Evolutionary conservation across 1,140 invertebrate species (phyloP).

Genomic region (Drosophila elegans): DNA sequence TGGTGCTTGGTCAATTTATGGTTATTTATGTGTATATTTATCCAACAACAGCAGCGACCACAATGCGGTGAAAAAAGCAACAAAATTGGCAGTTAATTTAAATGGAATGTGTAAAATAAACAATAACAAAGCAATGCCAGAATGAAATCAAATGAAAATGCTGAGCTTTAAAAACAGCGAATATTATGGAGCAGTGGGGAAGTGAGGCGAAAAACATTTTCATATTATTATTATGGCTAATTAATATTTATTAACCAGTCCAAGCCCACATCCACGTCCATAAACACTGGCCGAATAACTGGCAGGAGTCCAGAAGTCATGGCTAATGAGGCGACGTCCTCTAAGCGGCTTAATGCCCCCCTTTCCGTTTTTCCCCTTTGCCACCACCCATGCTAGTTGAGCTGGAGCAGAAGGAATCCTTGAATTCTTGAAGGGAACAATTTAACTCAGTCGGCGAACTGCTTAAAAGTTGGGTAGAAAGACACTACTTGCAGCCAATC

Average conservation of each 20-base stretch:
- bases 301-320: conserved; percentile 26
- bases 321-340: conserved; percentile 46
- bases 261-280: conserved; percentile 15
- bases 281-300: conserved; percentile 2
- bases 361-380: no score
- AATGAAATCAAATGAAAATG: conserved; percentile 38
- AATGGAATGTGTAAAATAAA: conserved; percentile 56
- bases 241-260: conserved; percentile 71
- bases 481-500: background rate
- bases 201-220: conserved; percentile 34
- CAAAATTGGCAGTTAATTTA: conserved; percentile 63
- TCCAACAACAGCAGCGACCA: conserved; percentile 22
- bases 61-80: conserved; percentile 29
- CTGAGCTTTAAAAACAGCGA: conserved; percentile 3
- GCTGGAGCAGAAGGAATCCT: background rate
- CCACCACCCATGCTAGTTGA: background rate
- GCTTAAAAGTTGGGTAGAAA: conserved; percentile 9
- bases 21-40: conserved; percentile 27
- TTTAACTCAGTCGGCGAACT: background rate
- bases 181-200: conserved; percentile 1
- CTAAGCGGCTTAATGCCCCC: conserved; percentile 41
- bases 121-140: conserved; percentile 31
- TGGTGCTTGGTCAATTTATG: conserved; percentile 37
- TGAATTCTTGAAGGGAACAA: conserved; percentile 6
- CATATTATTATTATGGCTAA: conserved; percentile 73